Conservation (phyloP, 2,888 invertebrate species). For the Cacoxenus indagator region DNA sequence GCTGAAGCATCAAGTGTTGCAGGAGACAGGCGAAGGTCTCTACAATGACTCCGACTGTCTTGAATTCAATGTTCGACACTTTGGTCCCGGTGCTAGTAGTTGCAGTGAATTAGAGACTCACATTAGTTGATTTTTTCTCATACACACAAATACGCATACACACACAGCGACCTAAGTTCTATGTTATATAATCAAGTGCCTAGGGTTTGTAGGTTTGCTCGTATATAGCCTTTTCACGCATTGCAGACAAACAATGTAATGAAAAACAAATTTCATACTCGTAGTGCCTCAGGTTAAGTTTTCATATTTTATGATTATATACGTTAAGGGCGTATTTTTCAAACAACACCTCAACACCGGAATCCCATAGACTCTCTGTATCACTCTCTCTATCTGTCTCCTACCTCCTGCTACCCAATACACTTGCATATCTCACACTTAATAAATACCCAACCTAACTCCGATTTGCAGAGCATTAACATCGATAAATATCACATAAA, state of each 20-base stretch:
- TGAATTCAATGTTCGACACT: neutral
- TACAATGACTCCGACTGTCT: constrained; percentile 24
- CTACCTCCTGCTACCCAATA: neutral
- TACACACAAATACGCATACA: neutral
- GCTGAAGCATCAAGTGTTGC: constrained; percentile 76
- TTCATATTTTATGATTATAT: too few species aligned
- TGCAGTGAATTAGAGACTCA: constrained; percentile 40
- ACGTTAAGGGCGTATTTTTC: too few species aligned
- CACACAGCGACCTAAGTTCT: constrained; percentile 14
- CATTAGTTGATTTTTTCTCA: constrained; percentile 47
- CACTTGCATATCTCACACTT: neutral
- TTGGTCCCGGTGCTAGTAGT: neutral
- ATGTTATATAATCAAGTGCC: constrained; percentile 47
- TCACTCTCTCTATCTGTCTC: too few species aligned
- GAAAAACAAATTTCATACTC: neutral
- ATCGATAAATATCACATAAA: neutral
- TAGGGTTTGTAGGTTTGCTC: constrained; percentile 32
- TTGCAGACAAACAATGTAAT: neutral
- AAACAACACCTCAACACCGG: neutral
- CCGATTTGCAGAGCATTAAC: neutral
- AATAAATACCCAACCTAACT: neutral
- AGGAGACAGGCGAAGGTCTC: constrained; percentile 75
- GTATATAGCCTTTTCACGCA: neutral
- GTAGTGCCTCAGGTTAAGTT: constrained; percentile 7
- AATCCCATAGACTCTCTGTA: too few species aligned